A percentile compares a stretch with the other conserved stretches of the same genome.
These are phyloP conservation scores for Helicoverpa assulta DNA, from an alignment of 2,888 invertebrate genomes.

Conservation along the genomic window DNA sequence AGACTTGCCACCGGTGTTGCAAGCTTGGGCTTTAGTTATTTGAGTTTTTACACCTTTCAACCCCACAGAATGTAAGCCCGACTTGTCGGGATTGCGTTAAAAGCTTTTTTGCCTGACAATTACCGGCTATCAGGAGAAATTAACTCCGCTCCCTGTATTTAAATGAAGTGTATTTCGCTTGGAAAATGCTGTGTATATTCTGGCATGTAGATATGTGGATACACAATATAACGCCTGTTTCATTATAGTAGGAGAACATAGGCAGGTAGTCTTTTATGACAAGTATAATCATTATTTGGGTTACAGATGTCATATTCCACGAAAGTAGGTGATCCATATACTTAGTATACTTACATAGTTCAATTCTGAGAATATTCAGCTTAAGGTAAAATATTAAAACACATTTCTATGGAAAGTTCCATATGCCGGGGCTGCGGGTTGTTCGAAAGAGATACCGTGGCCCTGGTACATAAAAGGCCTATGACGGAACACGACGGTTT, in stretches of 20 bases:
- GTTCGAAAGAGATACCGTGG: too few species aligned
- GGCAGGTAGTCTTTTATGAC: too few species aligned
- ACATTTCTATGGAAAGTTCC: too few species aligned
- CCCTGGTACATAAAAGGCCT: too few species aligned
- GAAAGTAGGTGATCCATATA: too few species aligned
- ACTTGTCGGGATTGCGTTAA: constrained; percentile 21
- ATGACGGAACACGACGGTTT: too few species aligned
- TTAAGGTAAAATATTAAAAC: too few species aligned
- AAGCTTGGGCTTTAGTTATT: constrained; percentile 17
- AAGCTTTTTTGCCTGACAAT: constrained; percentile 35
- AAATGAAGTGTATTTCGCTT: constrained; percentile 28
- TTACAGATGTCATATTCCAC: too few species aligned
- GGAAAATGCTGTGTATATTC: not conserved
- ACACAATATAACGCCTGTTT: not conserved
- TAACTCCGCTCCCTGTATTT: constrained; percentile 9
- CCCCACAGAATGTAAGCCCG: constrained; percentile 16
- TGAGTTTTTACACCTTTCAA: constrained; percentile 44
- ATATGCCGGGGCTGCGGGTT: too few species aligned
- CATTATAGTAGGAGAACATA: not conserved
- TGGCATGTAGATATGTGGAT: not conserved
- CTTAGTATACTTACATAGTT: too few species aligned
- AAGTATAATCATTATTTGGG: too few species aligned
- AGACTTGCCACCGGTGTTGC: constrained; percentile 9
- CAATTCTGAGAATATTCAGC: too few species aligned
- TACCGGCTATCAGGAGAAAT: constrained; percentile 25